phyloP scores from a whole-genome alignment of 2,113 vertebrate species.

The Glaucomys volans region DNA sequence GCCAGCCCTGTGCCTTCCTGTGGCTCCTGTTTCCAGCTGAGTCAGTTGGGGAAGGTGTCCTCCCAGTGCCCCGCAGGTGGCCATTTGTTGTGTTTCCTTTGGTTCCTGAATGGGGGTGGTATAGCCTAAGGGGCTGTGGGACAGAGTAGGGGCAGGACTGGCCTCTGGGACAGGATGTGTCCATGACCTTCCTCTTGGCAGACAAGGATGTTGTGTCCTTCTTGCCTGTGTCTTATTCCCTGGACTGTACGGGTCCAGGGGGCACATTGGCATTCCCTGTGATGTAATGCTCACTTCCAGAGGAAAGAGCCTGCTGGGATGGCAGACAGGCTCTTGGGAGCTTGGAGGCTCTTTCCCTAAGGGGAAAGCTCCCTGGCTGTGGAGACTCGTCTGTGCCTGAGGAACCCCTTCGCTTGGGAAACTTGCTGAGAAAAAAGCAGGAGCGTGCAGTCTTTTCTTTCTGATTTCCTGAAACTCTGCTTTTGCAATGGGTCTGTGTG shows the following conservation, averaged over 20 bases:
- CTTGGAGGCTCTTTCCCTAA: neutral
- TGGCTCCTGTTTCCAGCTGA: neutral
- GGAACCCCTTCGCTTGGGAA: neutral
- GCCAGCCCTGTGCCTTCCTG: neutral
- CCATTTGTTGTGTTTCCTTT: neutral
- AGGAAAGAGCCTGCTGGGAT: neutral
- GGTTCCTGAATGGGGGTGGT: neutral
- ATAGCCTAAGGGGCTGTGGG: neutral
- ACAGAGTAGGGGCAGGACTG: neutral
- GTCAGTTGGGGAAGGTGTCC: neutral
- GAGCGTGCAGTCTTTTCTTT: neutral
- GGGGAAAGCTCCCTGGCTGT: neutral
- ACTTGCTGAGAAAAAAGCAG: conserved; percentile 2
- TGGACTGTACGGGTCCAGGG: neutral
- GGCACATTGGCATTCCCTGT: neutral
- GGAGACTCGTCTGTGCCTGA: neutral
- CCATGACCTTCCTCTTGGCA: neutral
- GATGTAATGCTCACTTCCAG: neutral
- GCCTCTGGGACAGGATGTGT: neutral
- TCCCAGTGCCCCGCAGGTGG: neutral
- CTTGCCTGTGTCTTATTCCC: neutral
- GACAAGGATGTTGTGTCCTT: neutral
- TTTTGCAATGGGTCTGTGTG: neutral
- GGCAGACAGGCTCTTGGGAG: neutral
- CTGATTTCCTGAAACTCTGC: neutral